phyloP scores from a whole-genome alignment of 1,140 invertebrate genomes.

The Stegodyphus mimosarum region DNA sequence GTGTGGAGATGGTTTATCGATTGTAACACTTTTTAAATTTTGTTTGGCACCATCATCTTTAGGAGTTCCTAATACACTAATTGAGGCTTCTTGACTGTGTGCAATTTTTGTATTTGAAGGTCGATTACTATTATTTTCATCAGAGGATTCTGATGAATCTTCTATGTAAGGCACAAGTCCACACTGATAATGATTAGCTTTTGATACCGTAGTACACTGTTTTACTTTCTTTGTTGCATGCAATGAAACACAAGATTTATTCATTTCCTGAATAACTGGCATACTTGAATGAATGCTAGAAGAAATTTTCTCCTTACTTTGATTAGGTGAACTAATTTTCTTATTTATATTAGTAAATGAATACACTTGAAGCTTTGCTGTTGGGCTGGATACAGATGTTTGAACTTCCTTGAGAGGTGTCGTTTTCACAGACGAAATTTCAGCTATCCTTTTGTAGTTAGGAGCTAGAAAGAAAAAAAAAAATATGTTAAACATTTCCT shows the following conservation, averaged over 20 bases:
- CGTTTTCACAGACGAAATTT: slow-evolving; percentile 15
- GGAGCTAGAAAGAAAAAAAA: not conserved
- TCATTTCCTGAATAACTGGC: not conserved
- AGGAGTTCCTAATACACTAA: not conserved
- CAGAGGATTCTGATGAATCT: slow-evolving; percentile 66
- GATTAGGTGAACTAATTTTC: slow-evolving; percentile 1
- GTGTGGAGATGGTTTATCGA: not conserved
- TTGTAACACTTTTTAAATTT: not conserved
- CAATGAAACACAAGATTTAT: not conserved
- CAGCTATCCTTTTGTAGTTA: slow-evolving; percentile 19
- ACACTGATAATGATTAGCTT: slow-evolving; percentile 16
- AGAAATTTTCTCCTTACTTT: slow-evolving; percentile 19
- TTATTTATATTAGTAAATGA: slow-evolving; percentile 15
- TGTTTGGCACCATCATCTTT: slow-evolving; percentile 24
- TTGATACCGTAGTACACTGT: not conserved
- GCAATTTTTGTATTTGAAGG: not conserved
- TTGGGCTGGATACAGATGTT: not conserved
- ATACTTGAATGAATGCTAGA: slow-evolving; percentile 12
- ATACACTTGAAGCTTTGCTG: not conserved
- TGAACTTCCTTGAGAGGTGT: slow-evolving; percentile 24
- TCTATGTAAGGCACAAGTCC: slow-evolving; percentile 66
- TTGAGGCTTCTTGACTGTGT: not conserved
- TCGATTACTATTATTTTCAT: slow-evolving; percentile 62
- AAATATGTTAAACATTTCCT: no score
- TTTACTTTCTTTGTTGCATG: slow-evolving; percentile 3